A percentile compares a stretch with the other conserved stretches of the same genome.
Evolutionary conservation across 1,140 invertebrate species (phyloP).

Genomic region (Ips nitidus): DNA sequence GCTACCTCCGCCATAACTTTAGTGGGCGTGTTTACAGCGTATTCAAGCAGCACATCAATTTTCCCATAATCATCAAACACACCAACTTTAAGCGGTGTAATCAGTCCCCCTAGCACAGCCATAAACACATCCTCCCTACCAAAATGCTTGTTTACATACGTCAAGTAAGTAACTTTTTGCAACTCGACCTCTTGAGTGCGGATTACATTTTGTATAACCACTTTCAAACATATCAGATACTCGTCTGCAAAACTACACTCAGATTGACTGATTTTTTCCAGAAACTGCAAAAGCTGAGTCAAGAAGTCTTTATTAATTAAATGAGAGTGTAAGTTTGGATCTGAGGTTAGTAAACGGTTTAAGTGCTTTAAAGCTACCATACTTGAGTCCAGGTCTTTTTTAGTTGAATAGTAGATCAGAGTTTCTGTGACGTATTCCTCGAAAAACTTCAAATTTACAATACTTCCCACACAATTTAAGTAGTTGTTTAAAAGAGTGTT

Average conservation of each 20-base stretch:
- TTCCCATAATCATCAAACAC: neutral
- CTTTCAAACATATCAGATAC: too few relatives aligned
- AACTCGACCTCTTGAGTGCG: too few relatives aligned
- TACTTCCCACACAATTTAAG: constrained; percentile 35
- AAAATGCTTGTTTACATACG: too few relatives aligned
- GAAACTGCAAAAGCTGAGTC: too few relatives aligned
- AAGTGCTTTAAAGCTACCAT: constrained; percentile 24
- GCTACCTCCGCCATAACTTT: neutral
- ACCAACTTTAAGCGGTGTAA: neutral
- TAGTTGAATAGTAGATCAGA: constrained; percentile 22
- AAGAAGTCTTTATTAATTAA: too few relatives aligned
- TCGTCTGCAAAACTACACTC: too few relatives aligned
- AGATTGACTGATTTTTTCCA: too few relatives aligned
- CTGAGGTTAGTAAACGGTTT: neutral
- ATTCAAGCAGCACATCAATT: neutral
- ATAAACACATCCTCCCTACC: constrained; percentile 3
- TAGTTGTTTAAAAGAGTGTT: constrained; percentile 28
- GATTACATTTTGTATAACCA: too few relatives aligned
- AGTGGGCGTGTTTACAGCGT: neutral
- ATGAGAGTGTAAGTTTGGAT: too few relatives aligned
- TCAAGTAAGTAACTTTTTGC: too few relatives aligned
- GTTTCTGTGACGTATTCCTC: constrained; percentile 30
- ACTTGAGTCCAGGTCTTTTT: constrained; percentile 5
- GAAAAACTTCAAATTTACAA: constrained; percentile 25
- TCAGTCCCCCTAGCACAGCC: neutral